Evolutionary conservation across 2,888 invertebrate genomes (phyloP), one percentile per base, ranked within the genome.

Genomic region (Caradrina kadenii): DNA sequence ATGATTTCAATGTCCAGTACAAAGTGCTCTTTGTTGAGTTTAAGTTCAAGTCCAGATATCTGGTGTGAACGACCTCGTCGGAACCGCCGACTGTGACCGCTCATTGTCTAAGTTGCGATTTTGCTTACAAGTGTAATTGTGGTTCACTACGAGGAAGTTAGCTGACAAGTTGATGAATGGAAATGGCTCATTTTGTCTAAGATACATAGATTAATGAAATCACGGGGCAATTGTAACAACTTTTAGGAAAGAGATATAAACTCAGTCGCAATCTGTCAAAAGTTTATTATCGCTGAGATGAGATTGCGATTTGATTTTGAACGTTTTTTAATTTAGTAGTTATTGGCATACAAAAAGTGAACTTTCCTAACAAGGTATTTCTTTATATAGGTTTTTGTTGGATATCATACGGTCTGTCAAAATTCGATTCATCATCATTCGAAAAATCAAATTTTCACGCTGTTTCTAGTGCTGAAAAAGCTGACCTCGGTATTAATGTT

Each of bases 1-100:
- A 69, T 69, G 15, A 59, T 56, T 66, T 59, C 49, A 68, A 73
- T 63, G 26, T 71, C 63, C 60, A 64, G 54, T 26, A 75, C 67
- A 74, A 68, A 70, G 72, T 55, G 45, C 39, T 73, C 74, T 63
- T 67, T 69, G 75, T 79, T 35, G 58, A 63, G 56, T 68, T 69
- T 65, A 79, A 82, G 82, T 82, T 77, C 74, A 84, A 82, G 73
- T 63, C 59, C 64, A 62, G 79, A 83, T 81, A 76, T 50, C 64
- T 67, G 72, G 31, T 54, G 77, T 84, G 73, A 69, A 73, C 64
- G 82, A 68, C 80, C 84, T 72, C 81, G 73, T 50, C 35, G 76
- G 60, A 63, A 52, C 26, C 71, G 66, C 61, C 35, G 69, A 81
- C 82, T 84, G 82, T 84, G 84, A 84, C 82, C 72, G 76, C 45